Evolutionary conservation across 2,888 invertebrate genomes (phyloP), one percentile per base, ranked within the genome.

Genomic region (Leptothorax acervorum): DNA sequence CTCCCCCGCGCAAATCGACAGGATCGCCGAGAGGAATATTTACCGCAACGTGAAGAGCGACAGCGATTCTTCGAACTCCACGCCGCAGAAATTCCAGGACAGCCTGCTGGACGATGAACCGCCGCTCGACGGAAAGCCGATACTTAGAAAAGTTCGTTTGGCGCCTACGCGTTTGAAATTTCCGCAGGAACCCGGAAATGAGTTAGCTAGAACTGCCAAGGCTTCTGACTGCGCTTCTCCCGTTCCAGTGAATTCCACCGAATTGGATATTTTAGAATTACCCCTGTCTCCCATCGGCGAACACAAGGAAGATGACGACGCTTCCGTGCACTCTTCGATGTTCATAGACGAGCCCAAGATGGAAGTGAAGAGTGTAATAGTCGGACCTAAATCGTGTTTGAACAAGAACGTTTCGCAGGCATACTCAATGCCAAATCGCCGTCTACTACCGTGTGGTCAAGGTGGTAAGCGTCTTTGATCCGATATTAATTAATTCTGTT

Each of bases 61-160:
- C 18, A 81, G 87, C 9, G 76, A 81, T 66, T 81, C 87, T 11
- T 70, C 73, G 65, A 83, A 53, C 0, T 66, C 81, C 2, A 23
- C 86, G 1, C 63, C 55, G 3, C 18, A 18, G 1, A 81, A 81
- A 12, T 62, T 48, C 39, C 48, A 11, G 12, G 39, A 81, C 11
- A 60, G 48, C 18, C 5, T n/a, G 15, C 12, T 48, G 28, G 39
- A 71, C 8, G 79, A 81, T 12, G 79, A 71, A n/a, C 12, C 9
- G 12, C 35, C 39, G 6, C 35, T 35, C 12, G 2, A 45, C 1
- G 48, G 12, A 35, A 35, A 60, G n/a, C 18, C 71, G 70, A 6
- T 60, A 31, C n/a, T 31, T 11, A 60, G 79, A 73, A 81, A 60
- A 6, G 5, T 81, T 3, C 48, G 11, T n/a, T 62, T 81, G 4